These are phyloP conservation scores for Daktulosphaira vitifoliae DNA, from an alignment of 1,140 invertebrate genomes.

Conservation along the genomic window DNA sequence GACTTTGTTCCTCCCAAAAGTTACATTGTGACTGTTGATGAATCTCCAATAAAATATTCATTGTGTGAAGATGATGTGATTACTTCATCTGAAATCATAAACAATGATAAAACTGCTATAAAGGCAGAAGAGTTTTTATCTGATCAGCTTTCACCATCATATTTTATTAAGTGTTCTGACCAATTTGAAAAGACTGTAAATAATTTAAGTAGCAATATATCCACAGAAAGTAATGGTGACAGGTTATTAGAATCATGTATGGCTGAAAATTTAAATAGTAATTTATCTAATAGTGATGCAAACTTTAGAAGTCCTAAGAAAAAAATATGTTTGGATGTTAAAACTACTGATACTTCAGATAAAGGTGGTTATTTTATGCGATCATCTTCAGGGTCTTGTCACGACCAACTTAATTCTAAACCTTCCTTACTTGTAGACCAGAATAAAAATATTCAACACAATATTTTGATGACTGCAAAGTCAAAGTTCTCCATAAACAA, in stretches of 20 bases:
- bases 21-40: conserved; percentile 9
- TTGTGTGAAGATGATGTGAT: background rate
- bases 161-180: conserved; percentile 6
- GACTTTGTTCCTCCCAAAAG: conserved; percentile 11
- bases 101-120: background rate
- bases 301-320: background rate
- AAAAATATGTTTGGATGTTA: conserved; percentile 8
- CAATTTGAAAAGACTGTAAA: conserved; percentile 1
- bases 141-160: background rate
- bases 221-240: background rate
- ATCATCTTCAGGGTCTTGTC: conserved; percentile 3
- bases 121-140: conserved; percentile 8
- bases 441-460: conserved; percentile 14
- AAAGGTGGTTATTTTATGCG: conserved; percentile 22
- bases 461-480: background rate
- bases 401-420: conserved; percentile 2
- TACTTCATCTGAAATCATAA: background rate
- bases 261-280: background rate
- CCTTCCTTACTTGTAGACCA: conserved; percentile 1
- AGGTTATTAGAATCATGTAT: background rate
- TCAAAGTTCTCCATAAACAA: background rate
- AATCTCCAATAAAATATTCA: background rate
- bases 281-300: conserved; percentile 5
- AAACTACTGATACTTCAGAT: background rate
- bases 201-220: background rate